These are phyloP conservation scores for Patella depressa DNA, from an alignment of 2,888 invertebrate genomes.

Conservation along the genomic window DNA sequence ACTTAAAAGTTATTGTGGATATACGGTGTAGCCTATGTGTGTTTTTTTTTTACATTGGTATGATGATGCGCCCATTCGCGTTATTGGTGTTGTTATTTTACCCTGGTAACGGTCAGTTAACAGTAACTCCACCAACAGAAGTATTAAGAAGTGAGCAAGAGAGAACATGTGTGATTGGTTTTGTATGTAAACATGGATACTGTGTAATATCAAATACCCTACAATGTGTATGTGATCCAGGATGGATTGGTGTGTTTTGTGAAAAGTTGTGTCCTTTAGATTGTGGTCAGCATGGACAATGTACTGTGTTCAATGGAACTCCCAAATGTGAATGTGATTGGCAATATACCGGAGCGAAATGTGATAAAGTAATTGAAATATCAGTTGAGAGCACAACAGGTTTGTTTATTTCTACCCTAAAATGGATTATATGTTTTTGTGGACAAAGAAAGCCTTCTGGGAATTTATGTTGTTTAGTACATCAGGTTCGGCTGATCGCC, in stretches of 20 bases:
- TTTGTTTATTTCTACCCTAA: too few relatives aligned
- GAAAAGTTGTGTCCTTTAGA: conserved; percentile 14
- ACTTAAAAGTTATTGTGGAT: too few relatives aligned
- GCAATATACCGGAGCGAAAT: conserved; percentile 21
- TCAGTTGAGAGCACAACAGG: too few relatives aligned
- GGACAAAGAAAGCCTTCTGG: too few relatives aligned
- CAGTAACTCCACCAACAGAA: not conserved
- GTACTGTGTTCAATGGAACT: not conserved
- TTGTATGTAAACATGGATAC: conserved; percentile 13
- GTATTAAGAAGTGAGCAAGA: not conserved
- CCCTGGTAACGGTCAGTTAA: too few relatives aligned
- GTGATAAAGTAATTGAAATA: not conserved
- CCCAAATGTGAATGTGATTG: conserved; percentile 16
- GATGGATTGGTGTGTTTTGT: conserved; percentile 19
- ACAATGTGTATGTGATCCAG: conserved; percentile 22
- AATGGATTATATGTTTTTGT: too few relatives aligned
- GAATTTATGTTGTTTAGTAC: too few relatives aligned
- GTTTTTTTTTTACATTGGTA: too few relatives aligned
- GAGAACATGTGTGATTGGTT: conserved; percentile 15
- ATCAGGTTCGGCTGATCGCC: too few relatives aligned
- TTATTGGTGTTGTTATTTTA: too few relatives aligned
- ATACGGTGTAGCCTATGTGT: too few relatives aligned
- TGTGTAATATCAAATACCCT: conserved; percentile 11
- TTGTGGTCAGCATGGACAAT: conserved; percentile 21
- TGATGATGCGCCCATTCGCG: too few relatives aligned